A percentile compares a stretch with the other conserved stretches of the same genome.
Conservation (phyloP, 2,113 vertebrate genomes). For the Nerophis lumbriciformis region DNA sequence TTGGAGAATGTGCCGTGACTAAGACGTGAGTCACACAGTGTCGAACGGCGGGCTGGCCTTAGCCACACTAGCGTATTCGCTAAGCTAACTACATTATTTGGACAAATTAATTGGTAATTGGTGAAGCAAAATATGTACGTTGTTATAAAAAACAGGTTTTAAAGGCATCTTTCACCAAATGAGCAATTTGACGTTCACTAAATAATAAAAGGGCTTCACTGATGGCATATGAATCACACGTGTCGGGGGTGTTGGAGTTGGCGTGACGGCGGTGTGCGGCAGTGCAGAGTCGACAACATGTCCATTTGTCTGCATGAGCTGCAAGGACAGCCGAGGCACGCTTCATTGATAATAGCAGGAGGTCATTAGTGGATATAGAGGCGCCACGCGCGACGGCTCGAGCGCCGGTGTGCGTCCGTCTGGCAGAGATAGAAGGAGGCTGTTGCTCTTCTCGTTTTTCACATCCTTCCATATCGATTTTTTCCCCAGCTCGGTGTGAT, state of each 20-base stretch:
- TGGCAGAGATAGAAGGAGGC: neutral
- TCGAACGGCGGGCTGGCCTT: neutral
- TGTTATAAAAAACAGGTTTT: neutral
- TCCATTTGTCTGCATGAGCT: slow-evolving; percentile 6
- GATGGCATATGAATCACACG: neutral
- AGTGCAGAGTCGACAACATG: no score
- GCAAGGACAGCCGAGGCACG: slow-evolving; percentile 21
- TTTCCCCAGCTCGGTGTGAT: slow-evolving; percentile 12
- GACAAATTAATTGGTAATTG: no score
- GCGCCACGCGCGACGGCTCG: neutral
- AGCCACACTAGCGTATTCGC: neutral
- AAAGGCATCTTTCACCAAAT: neutral
- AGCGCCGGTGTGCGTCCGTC: slow-evolving; percentile 8
- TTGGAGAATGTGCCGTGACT: slow-evolving; percentile 4
- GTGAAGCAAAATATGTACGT: no score
- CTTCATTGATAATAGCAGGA: slow-evolving; percentile 27
- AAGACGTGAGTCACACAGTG: slow-evolving; percentile 6
- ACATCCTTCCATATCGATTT: slow-evolving; percentile 17
- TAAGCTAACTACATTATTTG: no score
- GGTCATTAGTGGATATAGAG: slow-evolving; percentile 18
- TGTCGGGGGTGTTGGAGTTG: no score
- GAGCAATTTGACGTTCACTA: neutral
- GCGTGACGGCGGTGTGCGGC: no score
- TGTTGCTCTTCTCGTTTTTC: slow-evolving; percentile 13
- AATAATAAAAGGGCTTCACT: neutral